These are phyloP conservation scores for Amphiura filiformis DNA, from an alignment of 35 echinoderm and acorn worm genomes.

Conservation along the genomic window DNA sequence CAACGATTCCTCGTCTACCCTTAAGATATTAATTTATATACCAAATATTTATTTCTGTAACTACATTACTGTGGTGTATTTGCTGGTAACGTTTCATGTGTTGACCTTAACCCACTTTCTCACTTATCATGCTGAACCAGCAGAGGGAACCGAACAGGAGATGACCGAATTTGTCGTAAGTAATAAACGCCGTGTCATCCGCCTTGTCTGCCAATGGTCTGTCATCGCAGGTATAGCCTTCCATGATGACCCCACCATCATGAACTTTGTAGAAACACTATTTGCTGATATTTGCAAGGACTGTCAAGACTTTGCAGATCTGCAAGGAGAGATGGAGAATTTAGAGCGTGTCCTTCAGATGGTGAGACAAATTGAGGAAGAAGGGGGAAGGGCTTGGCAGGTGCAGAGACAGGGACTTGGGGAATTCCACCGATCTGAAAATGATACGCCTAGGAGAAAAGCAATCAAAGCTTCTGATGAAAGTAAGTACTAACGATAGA, in stretches of 20 bases:
- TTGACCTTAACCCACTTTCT: conserved; percentile 63
- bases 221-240: conserved; percentile 74
- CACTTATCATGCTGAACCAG: conserved; percentile 94
- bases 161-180: conserved; percentile 64
- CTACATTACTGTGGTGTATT: too few relatives aligned
- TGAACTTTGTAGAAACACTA: conserved; percentile 74
- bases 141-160: conserved; percentile 65
- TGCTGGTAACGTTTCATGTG: too few relatives aligned
- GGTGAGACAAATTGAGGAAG: conserved; percentile 60
- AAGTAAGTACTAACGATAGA: conserved; percentile 61
- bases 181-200: conserved; percentile 68
- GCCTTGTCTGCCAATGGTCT: conserved; percentile 73
- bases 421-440: conserved; percentile 56
- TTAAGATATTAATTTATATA: too few relatives aligned
- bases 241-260: conserved; percentile 67
- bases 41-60: too few relatives aligned
- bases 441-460: conserved; percentile 55
- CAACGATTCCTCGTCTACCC: too few relatives aligned
- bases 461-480: conserved; percentile 78
- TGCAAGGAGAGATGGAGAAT: conserved; percentile 64
- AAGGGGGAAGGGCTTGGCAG: conserved; percentile 70
- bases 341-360: conserved; percentile 63
- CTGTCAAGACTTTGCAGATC: conserved; percentile 42
- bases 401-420: conserved; percentile 78
- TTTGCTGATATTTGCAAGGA: conserved; percentile 59